Conservation (phyloP, 2,888 invertebrate species). For the Agonopterix arenella region DNA sequence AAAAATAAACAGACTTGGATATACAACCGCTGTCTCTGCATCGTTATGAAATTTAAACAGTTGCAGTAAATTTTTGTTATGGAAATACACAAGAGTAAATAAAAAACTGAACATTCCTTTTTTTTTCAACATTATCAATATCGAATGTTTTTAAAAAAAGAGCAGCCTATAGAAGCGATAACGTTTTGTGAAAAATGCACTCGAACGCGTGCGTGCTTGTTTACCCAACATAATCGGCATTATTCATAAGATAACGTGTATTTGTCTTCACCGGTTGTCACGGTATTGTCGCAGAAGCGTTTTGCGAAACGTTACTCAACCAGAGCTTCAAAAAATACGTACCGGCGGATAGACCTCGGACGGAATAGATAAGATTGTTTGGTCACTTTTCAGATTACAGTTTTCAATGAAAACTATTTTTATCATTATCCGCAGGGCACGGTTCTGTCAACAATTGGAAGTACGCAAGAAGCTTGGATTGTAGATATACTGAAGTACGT, state of each 20-base stretch:
- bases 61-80: no score
- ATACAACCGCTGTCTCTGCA: no score
- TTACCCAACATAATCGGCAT: conserved; percentile 72
- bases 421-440: no score
- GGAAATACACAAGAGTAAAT: no score
- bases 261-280: conserved; percentile 69
- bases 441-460: no score
- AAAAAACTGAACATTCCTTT: no score
- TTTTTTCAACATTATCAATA: no score
- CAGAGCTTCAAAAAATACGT: conserved; percentile 33
- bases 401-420: background rate
- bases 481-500: no score
- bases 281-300: conserved; percentile 65
- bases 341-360: conserved; percentile 31
- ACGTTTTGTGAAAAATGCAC: conserved; percentile 65
- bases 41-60: no score
- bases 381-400: background rate
- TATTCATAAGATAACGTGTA: conserved; percentile 75
- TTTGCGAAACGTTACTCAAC: conserved; percentile 68
- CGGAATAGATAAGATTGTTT: conserved; percentile 35
- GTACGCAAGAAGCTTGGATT: no score
- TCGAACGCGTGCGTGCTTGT: conserved; percentile 57
- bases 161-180: conserved; percentile 55
- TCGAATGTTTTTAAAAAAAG: background rate
- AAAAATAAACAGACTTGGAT: no score